phyloP scores from a whole-genome alignment of 2,888 invertebrate genomes.

The Antheraea assamensis region DNA sequence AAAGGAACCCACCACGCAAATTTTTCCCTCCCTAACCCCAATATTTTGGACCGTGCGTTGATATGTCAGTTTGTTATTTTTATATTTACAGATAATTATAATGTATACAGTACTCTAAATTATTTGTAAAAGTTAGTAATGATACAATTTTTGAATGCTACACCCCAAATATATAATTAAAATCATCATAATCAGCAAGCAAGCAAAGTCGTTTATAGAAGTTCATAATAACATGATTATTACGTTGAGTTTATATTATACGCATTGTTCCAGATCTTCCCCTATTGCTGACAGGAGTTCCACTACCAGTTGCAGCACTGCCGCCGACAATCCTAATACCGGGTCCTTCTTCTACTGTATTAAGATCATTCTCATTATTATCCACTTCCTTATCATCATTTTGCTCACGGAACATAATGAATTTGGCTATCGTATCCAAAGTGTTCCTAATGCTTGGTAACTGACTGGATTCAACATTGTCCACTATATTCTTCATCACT shows the following conservation, averaged over 20 bases:
- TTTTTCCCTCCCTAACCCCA: too few species aligned
- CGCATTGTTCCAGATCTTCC: constrained; percentile 51
- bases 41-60: too few species aligned
- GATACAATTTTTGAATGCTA: neutral
- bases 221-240: neutral
- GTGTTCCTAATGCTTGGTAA: neutral
- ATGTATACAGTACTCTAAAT: neutral
- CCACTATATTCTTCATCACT: neutral
- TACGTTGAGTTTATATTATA: neutral
- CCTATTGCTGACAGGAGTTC: constrained; percentile 57
- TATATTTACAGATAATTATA: too few species aligned
- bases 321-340: constrained; percentile 66
- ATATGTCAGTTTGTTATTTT: too few species aligned
- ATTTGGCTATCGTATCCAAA: neutral
- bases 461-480: neutral
- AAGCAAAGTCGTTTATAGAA: constrained; percentile 32
- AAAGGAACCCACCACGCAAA: too few species aligned
- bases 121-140: neutral
- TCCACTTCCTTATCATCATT: neutral
- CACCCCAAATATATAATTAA: neutral
- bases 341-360: constrained; percentile 32
- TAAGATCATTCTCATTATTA: neutral
- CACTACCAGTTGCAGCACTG: constrained; percentile 62
- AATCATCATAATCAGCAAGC: neutral
- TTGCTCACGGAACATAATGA: neutral